Conservation (phyloP, 2,113 vertebrate genomes). For the Gnathonemus echidnorhynchus region DNA sequence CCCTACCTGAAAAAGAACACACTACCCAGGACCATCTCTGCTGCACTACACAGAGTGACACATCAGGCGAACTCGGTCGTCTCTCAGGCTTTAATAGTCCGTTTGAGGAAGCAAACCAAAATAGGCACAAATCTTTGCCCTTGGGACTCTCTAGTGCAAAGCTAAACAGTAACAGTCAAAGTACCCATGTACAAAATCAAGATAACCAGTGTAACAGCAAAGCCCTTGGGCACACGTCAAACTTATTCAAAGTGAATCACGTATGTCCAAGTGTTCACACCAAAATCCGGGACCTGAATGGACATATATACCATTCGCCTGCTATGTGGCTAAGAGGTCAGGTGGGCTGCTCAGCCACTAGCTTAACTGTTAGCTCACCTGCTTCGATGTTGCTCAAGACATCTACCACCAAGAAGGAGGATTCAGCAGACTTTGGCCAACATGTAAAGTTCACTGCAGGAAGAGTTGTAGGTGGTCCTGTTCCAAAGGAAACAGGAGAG, state of each 20-base stretch:
- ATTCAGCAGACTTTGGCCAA: not conserved
- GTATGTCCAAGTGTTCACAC: constrained; percentile 34
- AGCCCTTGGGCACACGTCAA: not conserved
- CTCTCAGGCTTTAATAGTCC: rapidly evolving
- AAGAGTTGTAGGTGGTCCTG: not conserved
- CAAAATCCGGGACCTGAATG: constrained; percentile 34
- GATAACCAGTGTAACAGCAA: not conserved
- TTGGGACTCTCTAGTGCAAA: rapidly evolving
- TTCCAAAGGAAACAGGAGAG: not conserved
- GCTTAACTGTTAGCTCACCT: not conserved
- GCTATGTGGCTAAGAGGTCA: not conserved
- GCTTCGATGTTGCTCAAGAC: not conserved
- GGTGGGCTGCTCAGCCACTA: not conserved
- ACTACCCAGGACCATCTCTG: not conserved
- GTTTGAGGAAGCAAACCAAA: not conserved
- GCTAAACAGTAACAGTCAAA: not conserved
- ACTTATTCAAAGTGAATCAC: not conserved
- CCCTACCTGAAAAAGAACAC: not conserved
- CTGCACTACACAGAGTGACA: not conserved
- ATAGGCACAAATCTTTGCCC: not conserved
- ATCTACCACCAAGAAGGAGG: not conserved
- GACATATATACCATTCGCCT: constrained; percentile 28
- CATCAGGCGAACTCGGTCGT: not conserved
- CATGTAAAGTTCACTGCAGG: not conserved
- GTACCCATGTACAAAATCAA: not conserved